Conservation (phyloP, 2,113 vertebrate genomes). For the Sigmodon hispidus region DNA sequence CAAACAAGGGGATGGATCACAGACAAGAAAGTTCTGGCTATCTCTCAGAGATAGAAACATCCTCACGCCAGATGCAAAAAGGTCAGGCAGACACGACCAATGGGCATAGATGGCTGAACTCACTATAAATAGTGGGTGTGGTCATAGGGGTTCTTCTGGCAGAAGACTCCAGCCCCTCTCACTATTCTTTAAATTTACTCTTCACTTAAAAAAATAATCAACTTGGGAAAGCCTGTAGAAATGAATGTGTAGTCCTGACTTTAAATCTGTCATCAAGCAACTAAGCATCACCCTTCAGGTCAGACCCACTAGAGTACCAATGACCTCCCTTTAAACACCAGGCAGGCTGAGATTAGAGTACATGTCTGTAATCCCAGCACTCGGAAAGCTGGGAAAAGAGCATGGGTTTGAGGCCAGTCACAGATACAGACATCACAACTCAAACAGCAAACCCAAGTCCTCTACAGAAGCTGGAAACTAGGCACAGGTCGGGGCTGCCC, state of each 20-base stretch:
- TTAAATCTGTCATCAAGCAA: background rate
- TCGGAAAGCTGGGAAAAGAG: background rate
- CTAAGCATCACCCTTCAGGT: background rate
- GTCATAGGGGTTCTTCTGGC: background rate
- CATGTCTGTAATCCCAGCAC: background rate
- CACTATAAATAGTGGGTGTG: background rate
- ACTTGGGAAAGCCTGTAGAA: background rate
- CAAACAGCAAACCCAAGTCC: background rate
- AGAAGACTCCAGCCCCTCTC: background rate
- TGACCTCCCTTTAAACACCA: background rate
- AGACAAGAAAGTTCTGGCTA: background rate
- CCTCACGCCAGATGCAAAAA: background rate
- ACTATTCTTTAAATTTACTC: background rate
- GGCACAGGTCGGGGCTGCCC: background rate
- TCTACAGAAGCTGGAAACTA: background rate
- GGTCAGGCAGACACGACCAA: background rate
- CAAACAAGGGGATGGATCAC: background rate
- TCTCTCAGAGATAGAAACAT: background rate
- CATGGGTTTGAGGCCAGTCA: background rate
- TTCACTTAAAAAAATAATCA: background rate
- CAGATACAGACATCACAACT: no score
- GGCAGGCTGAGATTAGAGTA: background rate
- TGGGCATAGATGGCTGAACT: accelerated
- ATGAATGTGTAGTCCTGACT: conserved; percentile 9
- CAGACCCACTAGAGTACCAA: background rate